phyloP scores from a whole-genome alignment of 1,140 invertebrate species.

The Trichonephila clavipes region DNA sequence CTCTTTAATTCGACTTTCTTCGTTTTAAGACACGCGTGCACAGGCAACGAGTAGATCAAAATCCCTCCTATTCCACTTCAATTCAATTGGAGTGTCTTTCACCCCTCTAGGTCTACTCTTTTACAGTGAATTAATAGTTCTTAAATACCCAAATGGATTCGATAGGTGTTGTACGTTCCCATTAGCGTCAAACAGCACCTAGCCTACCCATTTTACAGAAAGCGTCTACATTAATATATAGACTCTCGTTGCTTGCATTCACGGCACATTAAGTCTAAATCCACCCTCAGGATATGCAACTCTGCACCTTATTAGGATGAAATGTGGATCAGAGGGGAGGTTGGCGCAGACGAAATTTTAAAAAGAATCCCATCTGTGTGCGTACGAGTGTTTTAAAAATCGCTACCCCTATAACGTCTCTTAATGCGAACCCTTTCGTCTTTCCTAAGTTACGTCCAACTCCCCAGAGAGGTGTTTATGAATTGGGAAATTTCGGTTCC shows the following conservation, averaged over 20 bases:
- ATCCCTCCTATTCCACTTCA: conserved; percentile 1
- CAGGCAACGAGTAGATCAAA: not conserved
- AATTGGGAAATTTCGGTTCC: conserved; percentile 39
- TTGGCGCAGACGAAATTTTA: conserved; percentile 4
- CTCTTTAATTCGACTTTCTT: too few species aligned
- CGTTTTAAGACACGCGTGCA: too few species aligned
- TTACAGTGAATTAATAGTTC: conserved; percentile 12
- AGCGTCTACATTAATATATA: not conserved
- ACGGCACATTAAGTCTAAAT: conserved; percentile 39
- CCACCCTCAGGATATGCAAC: not conserved
- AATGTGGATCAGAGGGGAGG: not conserved
- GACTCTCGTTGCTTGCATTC: not conserved
- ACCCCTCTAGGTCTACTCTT: not conserved
- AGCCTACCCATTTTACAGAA: not conserved
- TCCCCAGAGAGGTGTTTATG: conserved; percentile 33
- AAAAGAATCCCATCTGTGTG: conserved; percentile 31
- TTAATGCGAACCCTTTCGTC: conserved; percentile 28
- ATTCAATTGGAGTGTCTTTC: conserved; percentile 12
- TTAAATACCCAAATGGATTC: conserved; percentile 30
- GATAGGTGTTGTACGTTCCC: conserved; percentile 37
- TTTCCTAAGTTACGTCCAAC: conserved; percentile 1
- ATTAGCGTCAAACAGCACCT: conserved; percentile 8
- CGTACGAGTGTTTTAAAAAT: conserved; percentile 9
- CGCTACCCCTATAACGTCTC: not conserved
- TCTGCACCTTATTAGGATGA: conserved; percentile 48